Conservation (phyloP, 23 tunicate genomes). For the Trididemnum clinides region DNA sequence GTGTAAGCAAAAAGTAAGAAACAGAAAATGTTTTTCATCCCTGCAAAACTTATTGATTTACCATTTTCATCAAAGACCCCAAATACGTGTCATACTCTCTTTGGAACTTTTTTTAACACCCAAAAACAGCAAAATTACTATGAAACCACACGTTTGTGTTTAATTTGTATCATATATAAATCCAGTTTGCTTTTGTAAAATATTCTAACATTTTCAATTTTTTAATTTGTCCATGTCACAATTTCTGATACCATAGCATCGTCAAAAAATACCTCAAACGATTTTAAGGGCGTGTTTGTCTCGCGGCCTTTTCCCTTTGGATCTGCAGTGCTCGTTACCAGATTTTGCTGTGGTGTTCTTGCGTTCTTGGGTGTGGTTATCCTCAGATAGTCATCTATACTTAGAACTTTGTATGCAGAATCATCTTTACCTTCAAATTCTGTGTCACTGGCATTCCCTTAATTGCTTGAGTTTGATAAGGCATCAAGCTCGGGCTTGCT, state of each 20-base stretch:
- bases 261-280: conserved; percentile 20
- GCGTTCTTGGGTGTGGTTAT: conserved; percentile 4
- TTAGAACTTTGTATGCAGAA: background rate
- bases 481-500: conserved; percentile 9
- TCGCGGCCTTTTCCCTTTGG: background rate
- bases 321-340: background rate
- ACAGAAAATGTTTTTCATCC: conserved; percentile 7
- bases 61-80: conserved; percentile 11
- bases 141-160: conserved; percentile 5
- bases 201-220: conserved; percentile 5
- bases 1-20: conserved; percentile 16
- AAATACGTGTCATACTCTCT: background rate
- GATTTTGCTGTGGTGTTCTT: conserved; percentile 12
- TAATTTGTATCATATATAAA: conserved; percentile 14
- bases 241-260: too few species aligned
- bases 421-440: conserved; percentile 5
- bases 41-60: background rate
- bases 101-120: conserved; percentile 17
- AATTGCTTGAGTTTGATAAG: background rate
- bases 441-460: background rate
- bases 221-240: conserved; percentile 12
- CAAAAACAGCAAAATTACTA: conserved; percentile 14
- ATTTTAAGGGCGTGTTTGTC: conserved; percentile 19
- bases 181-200: background rate
- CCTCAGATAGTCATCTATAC: conserved; percentile 19